Percentiles rank a stretch among this genome's conserved stretches.
These are phyloP conservation scores for Dryobota labecula DNA, from an alignment of 2,888 invertebrate species.

Conservation along the genomic window DNA sequence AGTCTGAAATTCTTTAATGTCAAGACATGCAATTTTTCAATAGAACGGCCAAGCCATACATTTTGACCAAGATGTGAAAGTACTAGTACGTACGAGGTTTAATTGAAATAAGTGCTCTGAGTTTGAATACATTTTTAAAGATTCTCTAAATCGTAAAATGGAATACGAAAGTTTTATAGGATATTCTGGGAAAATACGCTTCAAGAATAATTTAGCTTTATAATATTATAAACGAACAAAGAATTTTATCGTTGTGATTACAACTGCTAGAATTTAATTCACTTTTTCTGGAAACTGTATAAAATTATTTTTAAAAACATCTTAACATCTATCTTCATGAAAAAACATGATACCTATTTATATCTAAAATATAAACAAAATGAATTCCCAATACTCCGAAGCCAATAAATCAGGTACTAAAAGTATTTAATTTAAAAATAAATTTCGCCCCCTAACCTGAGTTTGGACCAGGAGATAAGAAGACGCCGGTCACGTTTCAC, in stretches of 20 bases:
- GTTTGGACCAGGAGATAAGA: constrained; percentile 43
- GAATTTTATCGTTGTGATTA: neutral
- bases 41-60: no score
- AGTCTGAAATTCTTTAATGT: no score
- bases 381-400: neutral
- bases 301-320: neutral
- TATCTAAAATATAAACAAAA: neutral
- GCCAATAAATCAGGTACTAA: constrained; percentile 26
- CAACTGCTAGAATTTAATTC: neutral
- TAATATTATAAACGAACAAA: neutral
- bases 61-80: no score
- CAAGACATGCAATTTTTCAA: no score
- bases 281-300: neutral
- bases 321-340: no score
- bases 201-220: constrained; percentile 4
- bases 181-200: neutral
- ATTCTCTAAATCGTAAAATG: neutral
- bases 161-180: neutral
- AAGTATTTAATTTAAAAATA: constrained; percentile 49
- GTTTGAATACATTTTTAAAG: neutral
- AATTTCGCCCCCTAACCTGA: constrained; percentile 23
- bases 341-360: neutral
- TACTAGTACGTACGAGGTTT: no score
- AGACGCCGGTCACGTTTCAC: constrained; percentile 48
- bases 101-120: no score